Base-by-base conservation (phyloP, 2,797 vertebrate species). In the Catostomus latipinnis region DNA sequence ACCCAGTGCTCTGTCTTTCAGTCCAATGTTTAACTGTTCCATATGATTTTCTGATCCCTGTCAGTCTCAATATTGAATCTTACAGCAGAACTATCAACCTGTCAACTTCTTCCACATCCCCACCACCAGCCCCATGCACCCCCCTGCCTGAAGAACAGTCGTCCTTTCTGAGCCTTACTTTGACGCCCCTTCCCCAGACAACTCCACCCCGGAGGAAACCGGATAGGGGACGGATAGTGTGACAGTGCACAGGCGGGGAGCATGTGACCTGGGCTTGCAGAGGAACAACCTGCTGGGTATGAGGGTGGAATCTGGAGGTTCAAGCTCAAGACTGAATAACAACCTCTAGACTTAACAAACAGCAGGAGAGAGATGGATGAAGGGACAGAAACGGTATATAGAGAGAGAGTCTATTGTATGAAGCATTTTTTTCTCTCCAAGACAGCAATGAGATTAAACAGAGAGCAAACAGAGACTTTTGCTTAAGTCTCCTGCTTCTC, bases 11-110 rank as follows among this genome's bases (percentile, higher is more conserved):
- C 57, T 12, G 46, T 54, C 75, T 71, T 65, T 70, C 11, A 22
- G n/a, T 63, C 48, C 18, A 54, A 62, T 53, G 53, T 61, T 70
- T 77, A 66, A 80, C 54, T 62, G 71, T 84, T 78, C 67, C 71
- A 82, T 63, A 82, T 78, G 71, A 78, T 69, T 78, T 75, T 71
- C 78, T 56, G 65, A 70, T 71, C 46, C 53, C 70, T 80, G 71
- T 86, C 73, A 78, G 50, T 71, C 82, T 68, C 56, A 80, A 43
- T 1, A 0, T 49, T 74, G 78, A 74, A 60, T 61, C 56, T 67
- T 80, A 54, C 63, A 53, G 71, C 71, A 80, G 46, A 82, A 60
- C 61, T 71, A 62, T 78, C 52, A 63, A 82, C 48, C 81, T 74
- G 81, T 70, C 83, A 80, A 50, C 71, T 71, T 81, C 63, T 69